A percentile compares a stretch with the other conserved stretches of the same genome.
These are phyloP conservation scores for Paramacrobiotus metropolitanus DNA, from an alignment of 1,140 invertebrate species.

Conservation along the genomic window DNA sequence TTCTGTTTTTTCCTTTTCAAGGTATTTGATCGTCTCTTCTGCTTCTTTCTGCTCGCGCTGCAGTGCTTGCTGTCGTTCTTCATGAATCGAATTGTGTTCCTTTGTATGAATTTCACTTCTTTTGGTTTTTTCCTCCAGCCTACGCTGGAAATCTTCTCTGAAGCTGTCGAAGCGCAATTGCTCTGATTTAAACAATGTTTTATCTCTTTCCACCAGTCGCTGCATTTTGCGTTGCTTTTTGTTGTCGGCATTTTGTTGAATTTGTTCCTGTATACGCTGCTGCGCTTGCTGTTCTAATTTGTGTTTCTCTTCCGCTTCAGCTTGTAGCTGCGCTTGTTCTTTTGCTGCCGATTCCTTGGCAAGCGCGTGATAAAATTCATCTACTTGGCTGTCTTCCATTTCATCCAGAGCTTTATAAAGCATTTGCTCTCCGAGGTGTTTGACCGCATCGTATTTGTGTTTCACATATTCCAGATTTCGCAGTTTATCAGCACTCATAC, in stretches of 20 bases:
- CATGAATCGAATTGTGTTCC: no score
- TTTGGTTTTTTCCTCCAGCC: no score
- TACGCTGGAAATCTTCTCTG: no score
- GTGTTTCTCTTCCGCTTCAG: not conserved
- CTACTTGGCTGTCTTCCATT: not conserved
- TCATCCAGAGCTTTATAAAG: not conserved
- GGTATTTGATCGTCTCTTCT: no score
- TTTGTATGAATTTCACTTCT: no score
- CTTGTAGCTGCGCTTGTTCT: not conserved
- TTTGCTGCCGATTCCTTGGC: not conserved
- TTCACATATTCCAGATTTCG: not conserved
- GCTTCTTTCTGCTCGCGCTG: no score
- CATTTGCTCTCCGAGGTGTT: not conserved
- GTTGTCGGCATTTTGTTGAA: not conserved
- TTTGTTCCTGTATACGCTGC: not conserved
- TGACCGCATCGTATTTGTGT: not conserved
- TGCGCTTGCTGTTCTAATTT: not conserved
- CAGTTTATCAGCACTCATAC: not conserved
- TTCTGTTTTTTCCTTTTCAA: no score
- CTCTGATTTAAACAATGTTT: no score
- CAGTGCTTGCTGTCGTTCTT: no score
- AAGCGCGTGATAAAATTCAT: not conserved
- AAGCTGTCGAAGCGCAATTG: no score
- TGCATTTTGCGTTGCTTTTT: not conserved
- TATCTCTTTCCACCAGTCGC: no score